Percentiles rank a stretch among this genome's conserved stretches.
phyloP scores from a whole-genome alignment of 2,888 invertebrate genomes.

The Leptothorax acervorum region DNA sequence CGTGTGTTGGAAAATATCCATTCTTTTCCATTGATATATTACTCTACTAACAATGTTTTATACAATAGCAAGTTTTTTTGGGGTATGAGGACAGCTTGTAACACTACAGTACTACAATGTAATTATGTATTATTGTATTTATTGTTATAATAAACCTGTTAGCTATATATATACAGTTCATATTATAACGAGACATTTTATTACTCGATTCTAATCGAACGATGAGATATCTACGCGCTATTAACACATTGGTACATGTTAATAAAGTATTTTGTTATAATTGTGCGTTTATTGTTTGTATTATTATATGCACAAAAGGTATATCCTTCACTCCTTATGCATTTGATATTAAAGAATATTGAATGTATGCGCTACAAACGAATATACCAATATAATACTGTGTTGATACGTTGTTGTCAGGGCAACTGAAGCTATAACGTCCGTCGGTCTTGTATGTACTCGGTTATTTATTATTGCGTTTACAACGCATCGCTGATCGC shows the following conservation, averaged over 20 bases:
- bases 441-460: not conserved
- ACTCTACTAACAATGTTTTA: constrained; percentile 24
- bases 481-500: not conserved
- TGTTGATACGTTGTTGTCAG: constrained; percentile 40
- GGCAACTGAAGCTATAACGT: constrained; percentile 54
- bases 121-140: constrained; percentile 39
- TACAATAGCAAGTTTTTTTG: not conserved
- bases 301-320: constrained; percentile 21
- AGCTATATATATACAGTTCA: constrained; percentile 9
- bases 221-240: not conserved
- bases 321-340: constrained; percentile 11
- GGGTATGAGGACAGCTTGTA: constrained; percentile 8
- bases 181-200: constrained; percentile 6
- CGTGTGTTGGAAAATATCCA: not conserved
- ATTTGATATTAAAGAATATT: not conserved
- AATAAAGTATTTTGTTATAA: constrained; percentile 46
- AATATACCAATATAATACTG: constrained; percentile 29
- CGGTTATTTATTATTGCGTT: not conserved
- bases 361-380: constrained; percentile 13
- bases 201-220: constrained; percentile 4
- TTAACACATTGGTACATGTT: constrained; percentile 15
- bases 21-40: constrained; percentile 8
- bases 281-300: not conserved
- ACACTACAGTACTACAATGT: constrained; percentile 26
- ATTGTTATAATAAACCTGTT: constrained; percentile 42